These are phyloP conservation scores for Esox niger DNA, from an alignment of 2,113 vertebrate species.

Conservation along the genomic window DNA sequence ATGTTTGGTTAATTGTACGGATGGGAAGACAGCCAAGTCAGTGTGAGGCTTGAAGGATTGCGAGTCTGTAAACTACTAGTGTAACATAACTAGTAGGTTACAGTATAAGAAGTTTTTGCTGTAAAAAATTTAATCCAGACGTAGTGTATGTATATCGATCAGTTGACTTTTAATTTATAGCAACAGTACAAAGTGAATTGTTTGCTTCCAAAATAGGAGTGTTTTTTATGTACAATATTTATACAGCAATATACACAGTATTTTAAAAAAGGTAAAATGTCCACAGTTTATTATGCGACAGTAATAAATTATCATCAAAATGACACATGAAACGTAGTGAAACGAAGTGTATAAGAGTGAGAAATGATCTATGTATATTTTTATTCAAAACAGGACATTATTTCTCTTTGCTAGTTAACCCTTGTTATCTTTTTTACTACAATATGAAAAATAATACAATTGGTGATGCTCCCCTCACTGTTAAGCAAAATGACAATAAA, in stretches of 20 bases:
- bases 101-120: neutral
- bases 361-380: slow-evolving; percentile 40
- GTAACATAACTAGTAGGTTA: neutral
- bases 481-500: slow-evolving; percentile 15
- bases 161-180: slow-evolving; percentile 98
- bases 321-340: slow-evolving; percentile 69
- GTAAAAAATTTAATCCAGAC: slow-evolving; percentile 19
- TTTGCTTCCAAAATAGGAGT: slow-evolving; percentile 98
- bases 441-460: slow-evolving; percentile 50
- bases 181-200: slow-evolving; percentile 98
- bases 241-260: slow-evolving; percentile 96
- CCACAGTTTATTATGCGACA: slow-evolving; percentile 84
- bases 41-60: neutral
- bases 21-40: neutral
- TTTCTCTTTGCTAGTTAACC: neutral
- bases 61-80: too few relatives aligned
- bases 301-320: slow-evolving; percentile 84
- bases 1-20: too few relatives aligned
- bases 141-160: slow-evolving; percentile 73
- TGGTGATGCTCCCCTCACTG: slow-evolving; percentile 1
- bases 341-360: slow-evolving; percentile 58
- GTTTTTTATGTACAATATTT: slow-evolving; percentile 98
- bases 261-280: slow-evolving; percentile 88
- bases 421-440: neutral
- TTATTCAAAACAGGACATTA: slow-evolving; percentile 14